Conservation (phyloP, 2,113 vertebrate species). For the Embiotoca jacksoni region DNA sequence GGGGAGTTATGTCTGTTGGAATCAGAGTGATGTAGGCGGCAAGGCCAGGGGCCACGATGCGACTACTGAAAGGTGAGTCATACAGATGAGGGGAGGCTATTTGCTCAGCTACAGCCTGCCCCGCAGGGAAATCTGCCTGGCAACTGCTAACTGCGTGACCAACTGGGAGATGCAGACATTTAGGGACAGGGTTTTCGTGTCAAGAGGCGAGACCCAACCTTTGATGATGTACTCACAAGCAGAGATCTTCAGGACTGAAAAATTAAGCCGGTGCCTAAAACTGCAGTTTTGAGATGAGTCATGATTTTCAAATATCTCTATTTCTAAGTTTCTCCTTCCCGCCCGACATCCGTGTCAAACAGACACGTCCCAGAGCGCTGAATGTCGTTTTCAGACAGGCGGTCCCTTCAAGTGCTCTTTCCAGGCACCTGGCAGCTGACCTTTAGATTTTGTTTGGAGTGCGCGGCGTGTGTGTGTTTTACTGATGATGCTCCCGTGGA, state of each 20-base stretch:
- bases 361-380: slow-evolving; percentile 39
- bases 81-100: slow-evolving; percentile 43
- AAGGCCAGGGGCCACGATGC: slow-evolving; percentile 44
- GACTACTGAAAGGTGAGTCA: slow-evolving; percentile 70
- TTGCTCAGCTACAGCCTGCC: slow-evolving; percentile 57
- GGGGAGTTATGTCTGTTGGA: slow-evolving; percentile 63
- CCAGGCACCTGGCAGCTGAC: slow-evolving; percentile 67
- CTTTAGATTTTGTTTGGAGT: slow-evolving; percentile 67
- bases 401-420: slow-evolving; percentile 64
- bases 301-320: no score
- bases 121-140: slow-evolving; percentile 54
- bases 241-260: no score
- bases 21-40: slow-evolving; percentile 68
- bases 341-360: slow-evolving; percentile 14
- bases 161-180: background rate
- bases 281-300: no score
- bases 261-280: no score
- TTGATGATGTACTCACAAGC: background rate
- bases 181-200: slow-evolving; percentile 20
- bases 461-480: slow-evolving; percentile 30
- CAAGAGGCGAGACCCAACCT: slow-evolving; percentile 34
- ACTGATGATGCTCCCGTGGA: slow-evolving; percentile 40
- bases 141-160: slow-evolving; percentile 44
- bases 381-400: slow-evolving; percentile 51
- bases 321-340: no score